Evolutionary conservation across 2,113 vertebrate species (phyloP).

Genomic region (Xenopus tropicalis): UCB_Xtro_10.0 CM004452.2:8883001-8883500

Average conservation of each 20-base stretch:
- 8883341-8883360: conserved; percentile 10
- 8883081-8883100: conserved; percentile 61
- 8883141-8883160: conserved; percentile 82
- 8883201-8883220: conserved; percentile 79
- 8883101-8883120: conserved; percentile 70
- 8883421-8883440: too few relatives aligned
- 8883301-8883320: conserved; percentile 71
- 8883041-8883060: conserved; percentile 70
- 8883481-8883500: too few relatives aligned
- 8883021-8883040: conserved; percentile 73
- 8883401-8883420: too few relatives aligned
- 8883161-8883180: conserved; percentile 63
- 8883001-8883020: conserved; percentile 63
- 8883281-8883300: conserved; percentile 77
- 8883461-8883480: too few relatives aligned
- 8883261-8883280: conserved; percentile 59
- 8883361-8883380: too few relatives aligned
- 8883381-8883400: too few relatives aligned
- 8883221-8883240: conserved; percentile 63
- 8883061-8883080: conserved; percentile 62
- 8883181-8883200: conserved; percentile 85
- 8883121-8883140: conserved; percentile 81
- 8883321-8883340: conserved; percentile 61
- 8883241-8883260: conserved; percentile 71
- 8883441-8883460: too few relatives aligned